These are phyloP conservation scores for Scaeva pyrastri DNA, from an alignment of 2,888 invertebrate species.

Conservation along the genomic window DNA sequence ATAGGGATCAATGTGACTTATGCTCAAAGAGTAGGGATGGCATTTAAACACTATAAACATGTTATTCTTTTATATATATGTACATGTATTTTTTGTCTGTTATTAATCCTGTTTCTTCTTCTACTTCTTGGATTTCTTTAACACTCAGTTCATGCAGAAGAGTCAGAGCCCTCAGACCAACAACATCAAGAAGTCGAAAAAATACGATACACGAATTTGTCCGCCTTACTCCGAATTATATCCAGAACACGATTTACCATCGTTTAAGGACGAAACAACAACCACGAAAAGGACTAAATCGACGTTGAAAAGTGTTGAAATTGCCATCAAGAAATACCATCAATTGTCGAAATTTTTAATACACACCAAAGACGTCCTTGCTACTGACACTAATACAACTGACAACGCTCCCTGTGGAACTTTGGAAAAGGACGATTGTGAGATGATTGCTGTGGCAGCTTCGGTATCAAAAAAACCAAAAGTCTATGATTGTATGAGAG, in stretches of 20 bases:
- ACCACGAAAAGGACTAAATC: slow-evolving; percentile 64
- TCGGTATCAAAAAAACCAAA: slow-evolving; percentile 79
- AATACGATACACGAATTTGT: slow-evolving; percentile 76
- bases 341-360: slow-evolving; percentile 79
- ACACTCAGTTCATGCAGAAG: slow-evolving; percentile 68
- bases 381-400: neutral
- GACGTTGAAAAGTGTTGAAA: slow-evolving; percentile 78
- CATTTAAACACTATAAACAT: slow-evolving; percentile 20
- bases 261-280: slow-evolving; percentile 61
- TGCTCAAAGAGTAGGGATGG: slow-evolving; percentile 16
- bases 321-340: slow-evolving; percentile 79
- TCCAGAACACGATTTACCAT: slow-evolving; percentile 74
- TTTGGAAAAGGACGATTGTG: slow-evolving; percentile 64
- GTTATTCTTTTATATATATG: slow-evolving; percentile 47
- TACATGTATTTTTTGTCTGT: slow-evolving; percentile 13
- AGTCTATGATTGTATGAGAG: slow-evolving; percentile 82
- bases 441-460: slow-evolving; percentile 58
- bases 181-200: slow-evolving; percentile 54
- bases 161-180: slow-evolving; percentile 61
- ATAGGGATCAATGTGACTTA: slow-evolving; percentile 38
- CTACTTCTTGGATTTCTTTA: slow-evolving; percentile 25
- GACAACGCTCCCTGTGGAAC: neutral
- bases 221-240: slow-evolving; percentile 80
- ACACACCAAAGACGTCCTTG: neutral
- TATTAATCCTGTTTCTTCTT: slow-evolving; percentile 40